Conservation (phyloP, 2,113 vertebrate species). For the Sarotherodon lohbergeri region DNA sequence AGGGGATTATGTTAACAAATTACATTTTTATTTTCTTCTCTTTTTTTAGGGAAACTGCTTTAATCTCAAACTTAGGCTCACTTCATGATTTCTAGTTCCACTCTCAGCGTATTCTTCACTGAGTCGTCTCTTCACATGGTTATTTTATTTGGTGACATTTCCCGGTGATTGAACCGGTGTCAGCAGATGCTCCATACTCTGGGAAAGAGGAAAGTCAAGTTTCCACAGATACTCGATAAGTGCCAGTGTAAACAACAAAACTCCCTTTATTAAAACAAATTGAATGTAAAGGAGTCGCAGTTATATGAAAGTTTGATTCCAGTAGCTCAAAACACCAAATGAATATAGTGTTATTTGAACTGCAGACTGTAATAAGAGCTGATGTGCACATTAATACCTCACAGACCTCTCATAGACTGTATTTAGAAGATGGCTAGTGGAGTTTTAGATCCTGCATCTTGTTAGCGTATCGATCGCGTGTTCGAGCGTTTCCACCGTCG, state of each 20-base stretch:
- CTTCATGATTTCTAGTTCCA: neutral
- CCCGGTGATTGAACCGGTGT: neutral
- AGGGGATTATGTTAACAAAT: neutral
- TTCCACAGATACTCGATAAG: neutral
- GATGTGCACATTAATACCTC: neutral
- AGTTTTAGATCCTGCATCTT: neutral
- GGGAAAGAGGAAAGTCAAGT: slow-evolving; percentile 3
- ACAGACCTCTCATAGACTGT: neutral
- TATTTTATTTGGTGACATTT: neutral
- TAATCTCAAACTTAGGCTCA: neutral
- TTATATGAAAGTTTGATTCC: neutral
- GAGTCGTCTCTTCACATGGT: neutral
- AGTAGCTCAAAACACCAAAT: neutral
- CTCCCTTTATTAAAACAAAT: neutral
- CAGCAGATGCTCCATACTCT: neutral
- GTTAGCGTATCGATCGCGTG: fast-evolving
- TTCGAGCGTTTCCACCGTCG: neutral
- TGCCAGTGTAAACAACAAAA: slow-evolving; percentile 18
- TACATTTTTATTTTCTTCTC: neutral
- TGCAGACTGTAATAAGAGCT: neutral
- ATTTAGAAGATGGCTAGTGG: neutral
- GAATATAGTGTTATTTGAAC: neutral
- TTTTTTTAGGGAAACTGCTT: neutral
- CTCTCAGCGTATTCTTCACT: neutral
- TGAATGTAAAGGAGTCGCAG: fast-evolving